Percentiles rank a stretch among this genome's conserved stretches.
These are phyloP conservation scores for Holcopasites calliopsidis DNA, from an alignment of 1,140 invertebrate species.

Conservation along the genomic window DNA sequence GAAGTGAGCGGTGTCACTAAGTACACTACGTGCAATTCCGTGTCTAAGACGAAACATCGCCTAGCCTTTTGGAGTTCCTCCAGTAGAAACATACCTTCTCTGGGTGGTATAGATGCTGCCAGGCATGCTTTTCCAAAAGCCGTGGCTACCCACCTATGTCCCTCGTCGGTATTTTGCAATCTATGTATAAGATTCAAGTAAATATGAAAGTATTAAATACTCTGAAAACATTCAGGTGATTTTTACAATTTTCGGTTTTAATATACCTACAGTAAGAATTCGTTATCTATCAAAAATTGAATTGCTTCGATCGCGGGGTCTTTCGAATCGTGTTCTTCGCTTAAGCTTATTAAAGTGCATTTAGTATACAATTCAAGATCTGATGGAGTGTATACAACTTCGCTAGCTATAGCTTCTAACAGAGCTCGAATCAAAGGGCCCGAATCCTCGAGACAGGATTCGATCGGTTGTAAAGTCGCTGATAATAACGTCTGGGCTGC, in stretches of 20 bases:
- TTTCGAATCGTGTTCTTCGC: constrained; percentile 61
- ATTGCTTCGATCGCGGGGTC: constrained; percentile 80
- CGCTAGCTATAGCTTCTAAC: constrained; percentile 92
- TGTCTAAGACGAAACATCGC: constrained; percentile 94
- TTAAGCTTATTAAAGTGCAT: constrained; percentile 84
- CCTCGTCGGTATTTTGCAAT: constrained; percentile 59
- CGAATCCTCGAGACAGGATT: constrained; percentile 89
- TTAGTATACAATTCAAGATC: constrained; percentile 90
- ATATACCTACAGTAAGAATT: constrained; percentile 77
- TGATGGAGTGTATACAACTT: constrained; percentile 85
- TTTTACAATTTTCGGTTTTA: no score
- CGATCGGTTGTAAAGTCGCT: constrained; percentile 86
- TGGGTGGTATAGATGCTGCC: constrained; percentile 94
- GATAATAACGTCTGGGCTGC: constrained; percentile 86
- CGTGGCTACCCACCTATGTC: constrained; percentile 87
- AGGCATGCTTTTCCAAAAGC: constrained; percentile 94
- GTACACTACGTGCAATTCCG: constrained; percentile 97
- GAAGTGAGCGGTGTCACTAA: constrained; percentile 93
- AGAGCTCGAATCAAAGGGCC: constrained; percentile 84
- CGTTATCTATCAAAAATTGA: constrained; percentile 81
- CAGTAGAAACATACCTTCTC: constrained; percentile 93
- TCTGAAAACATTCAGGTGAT: neutral
- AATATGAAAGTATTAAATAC: neutral
- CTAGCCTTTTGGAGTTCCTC: constrained; percentile 94
- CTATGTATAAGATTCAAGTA: constrained; percentile 38